Conservation (phyloP, 1,140 invertebrate species). For the Drosophila punjabiensis region DNA sequence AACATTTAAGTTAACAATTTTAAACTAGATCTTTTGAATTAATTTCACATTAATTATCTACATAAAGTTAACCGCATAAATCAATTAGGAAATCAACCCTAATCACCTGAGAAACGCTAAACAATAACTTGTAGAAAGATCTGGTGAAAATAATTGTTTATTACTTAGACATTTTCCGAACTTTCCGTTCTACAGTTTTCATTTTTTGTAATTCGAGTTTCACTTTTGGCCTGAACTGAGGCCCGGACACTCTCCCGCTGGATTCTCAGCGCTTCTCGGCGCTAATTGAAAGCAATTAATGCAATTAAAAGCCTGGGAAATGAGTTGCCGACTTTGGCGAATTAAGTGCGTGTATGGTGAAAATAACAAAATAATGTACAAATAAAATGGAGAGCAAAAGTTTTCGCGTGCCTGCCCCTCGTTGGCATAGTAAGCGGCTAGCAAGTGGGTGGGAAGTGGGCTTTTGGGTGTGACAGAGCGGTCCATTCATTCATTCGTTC, state of each 20-base stretch:
- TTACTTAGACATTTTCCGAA: slow-evolving; percentile 4
- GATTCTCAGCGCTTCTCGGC: slow-evolving; percentile 14
- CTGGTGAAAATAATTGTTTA: not conserved
- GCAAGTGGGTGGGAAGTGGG: slow-evolving; percentile 10
- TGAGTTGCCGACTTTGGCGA: slow-evolving; percentile 27
- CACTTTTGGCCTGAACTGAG: slow-evolving; percentile 2
- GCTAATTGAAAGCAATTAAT: slow-evolving; percentile 79
- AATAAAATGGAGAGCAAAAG: slow-evolving; percentile 42
- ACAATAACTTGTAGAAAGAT: slow-evolving; percentile 18
- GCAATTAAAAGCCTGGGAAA: slow-evolving; percentile 70
- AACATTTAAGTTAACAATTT: slow-evolving; percentile 7
- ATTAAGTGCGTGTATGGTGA: slow-evolving; percentile 39
- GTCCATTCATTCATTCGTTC: slow-evolving; percentile 54
- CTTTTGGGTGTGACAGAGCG: slow-evolving; percentile 39
- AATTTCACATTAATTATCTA: not conserved
- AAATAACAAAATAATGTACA: slow-evolving; percentile 5
- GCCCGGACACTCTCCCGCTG: not conserved
- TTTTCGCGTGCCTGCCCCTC: slow-evolving; percentile 36
- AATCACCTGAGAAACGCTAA: slow-evolving; percentile 15
- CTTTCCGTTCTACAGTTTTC: not conserved
- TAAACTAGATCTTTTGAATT: not conserved
- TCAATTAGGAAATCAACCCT: not conserved
- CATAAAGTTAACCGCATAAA: slow-evolving; percentile 6
- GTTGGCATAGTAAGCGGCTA: not conserved
- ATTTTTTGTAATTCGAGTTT: not conserved